Evolutionary conservation across 2,113 vertebrate species (phyloP).

Genomic region (Pan paniscus): DNA sequence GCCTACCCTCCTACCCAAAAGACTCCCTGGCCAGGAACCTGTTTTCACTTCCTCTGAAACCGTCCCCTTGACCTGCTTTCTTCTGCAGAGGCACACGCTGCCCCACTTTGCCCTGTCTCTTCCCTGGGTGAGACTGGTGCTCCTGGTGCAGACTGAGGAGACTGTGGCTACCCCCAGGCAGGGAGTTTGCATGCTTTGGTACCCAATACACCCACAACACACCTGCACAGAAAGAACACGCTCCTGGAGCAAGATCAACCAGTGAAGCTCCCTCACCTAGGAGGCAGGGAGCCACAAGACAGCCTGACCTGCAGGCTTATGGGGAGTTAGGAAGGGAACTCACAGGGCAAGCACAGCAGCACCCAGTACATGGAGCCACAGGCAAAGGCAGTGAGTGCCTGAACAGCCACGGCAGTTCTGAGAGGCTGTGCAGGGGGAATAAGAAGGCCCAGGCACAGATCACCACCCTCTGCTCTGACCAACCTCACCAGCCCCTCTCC

Average conservation of each 20-base stretch:
- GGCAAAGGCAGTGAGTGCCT: not conserved
- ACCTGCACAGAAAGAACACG: fast-evolving
- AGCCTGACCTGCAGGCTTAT: not conserved
- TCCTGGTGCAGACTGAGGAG: not conserved
- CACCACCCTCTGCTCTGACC: not conserved
- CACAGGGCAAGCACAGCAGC: not conserved
- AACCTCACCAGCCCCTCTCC: too few relatives aligned
- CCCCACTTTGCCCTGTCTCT: not conserved
- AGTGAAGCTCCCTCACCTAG: not conserved
- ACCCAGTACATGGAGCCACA: not conserved
- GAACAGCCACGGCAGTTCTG: not conserved
- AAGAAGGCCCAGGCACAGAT: not conserved
- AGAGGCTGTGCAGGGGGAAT: not conserved
- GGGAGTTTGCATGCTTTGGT: not conserved
- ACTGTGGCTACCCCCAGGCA: not conserved
- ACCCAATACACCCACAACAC: not conserved
- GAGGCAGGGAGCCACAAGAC: not conserved
- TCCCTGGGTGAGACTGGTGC: not conserved
- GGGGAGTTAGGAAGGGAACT: not conserved
- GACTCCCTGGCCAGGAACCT: not conserved
- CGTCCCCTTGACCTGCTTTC: not conserved
- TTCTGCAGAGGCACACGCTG: not conserved
- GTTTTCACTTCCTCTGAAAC: not conserved
- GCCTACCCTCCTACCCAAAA: not conserved
- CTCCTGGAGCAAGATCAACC: not conserved